Evolutionary conservation across 2,888 invertebrate genomes (phyloP).

Genomic region (Apotomis capreana): DNA sequence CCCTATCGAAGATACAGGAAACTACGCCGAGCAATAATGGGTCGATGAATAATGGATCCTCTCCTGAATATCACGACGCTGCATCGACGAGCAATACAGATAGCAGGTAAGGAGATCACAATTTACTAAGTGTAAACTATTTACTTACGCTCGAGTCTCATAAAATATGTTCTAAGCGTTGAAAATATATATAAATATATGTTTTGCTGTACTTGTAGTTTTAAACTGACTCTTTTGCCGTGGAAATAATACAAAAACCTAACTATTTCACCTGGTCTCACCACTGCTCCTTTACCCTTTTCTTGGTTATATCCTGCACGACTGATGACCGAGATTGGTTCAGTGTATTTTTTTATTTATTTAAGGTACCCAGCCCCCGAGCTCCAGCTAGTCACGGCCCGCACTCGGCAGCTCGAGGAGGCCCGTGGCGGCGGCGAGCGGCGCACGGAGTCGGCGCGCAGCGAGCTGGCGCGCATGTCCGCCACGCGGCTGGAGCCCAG

Average conservation of each 20-base stretch:
- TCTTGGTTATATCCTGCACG: no score
- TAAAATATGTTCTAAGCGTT: no score
- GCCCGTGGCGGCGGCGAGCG: constrained; percentile 85
- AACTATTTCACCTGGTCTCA: no score
- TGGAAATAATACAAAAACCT: no score
- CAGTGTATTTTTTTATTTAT: background rate
- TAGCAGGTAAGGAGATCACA: constrained; percentile 64
- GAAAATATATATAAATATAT: no score
- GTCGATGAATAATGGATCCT: constrained; percentile 75
- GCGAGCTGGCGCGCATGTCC: constrained; percentile 86
- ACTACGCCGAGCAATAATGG: constrained; percentile 76
- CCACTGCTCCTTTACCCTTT: no score
- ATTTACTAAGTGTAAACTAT: no score
- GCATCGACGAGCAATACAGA: constrained; percentile 71
- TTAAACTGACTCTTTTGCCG: no score
- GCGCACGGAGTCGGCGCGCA: constrained; percentile 86
- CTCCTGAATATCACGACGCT: constrained; percentile 66
- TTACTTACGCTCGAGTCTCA: no score
- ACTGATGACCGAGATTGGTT: no score
- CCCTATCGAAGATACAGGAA: constrained; percentile 86
- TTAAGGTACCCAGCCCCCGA: constrained; percentile 75
- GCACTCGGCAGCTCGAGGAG: constrained; percentile 89
- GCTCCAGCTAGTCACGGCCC: constrained; percentile 87
- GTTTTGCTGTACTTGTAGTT: no score
- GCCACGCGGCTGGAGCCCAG: constrained; percentile 88